Conservation (phyloP, 2,888 invertebrate genomes). For the Liopterus haemorrhoidalis region DNA sequence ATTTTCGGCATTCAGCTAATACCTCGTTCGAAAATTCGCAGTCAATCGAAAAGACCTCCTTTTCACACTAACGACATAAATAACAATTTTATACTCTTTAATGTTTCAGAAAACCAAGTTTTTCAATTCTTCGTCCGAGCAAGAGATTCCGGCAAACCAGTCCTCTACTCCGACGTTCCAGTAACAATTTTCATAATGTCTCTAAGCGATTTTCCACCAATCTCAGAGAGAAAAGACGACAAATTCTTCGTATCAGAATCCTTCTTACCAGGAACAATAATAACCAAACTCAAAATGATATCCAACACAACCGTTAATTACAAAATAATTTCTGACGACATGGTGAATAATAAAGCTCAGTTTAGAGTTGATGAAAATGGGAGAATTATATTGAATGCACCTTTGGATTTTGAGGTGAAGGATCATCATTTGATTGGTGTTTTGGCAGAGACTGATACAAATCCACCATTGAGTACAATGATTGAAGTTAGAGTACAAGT, state of each 20-base stretch:
- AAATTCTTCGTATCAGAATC: constrained; percentile 77
- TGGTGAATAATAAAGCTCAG: constrained; percentile 54
- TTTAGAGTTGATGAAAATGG: constrained; percentile 69
- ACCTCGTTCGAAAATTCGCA: too few species aligned
- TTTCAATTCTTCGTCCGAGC: constrained; percentile 88
- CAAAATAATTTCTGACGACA: constrained; percentile 56
- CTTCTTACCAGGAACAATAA: constrained; percentile 59
- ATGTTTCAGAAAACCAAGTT: constrained; percentile 60
- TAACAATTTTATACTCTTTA: constrained; percentile 10
- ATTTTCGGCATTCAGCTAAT: too few species aligned
- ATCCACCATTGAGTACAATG: constrained; percentile 64
- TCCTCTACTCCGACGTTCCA: constrained; percentile 75
- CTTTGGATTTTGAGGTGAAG: constrained; percentile 68
- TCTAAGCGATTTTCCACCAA: constrained; percentile 62
- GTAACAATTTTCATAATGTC: constrained; percentile 74
- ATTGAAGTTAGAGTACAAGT: constrained; percentile 72
- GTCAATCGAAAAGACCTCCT: too few species aligned
- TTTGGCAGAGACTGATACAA: constrained; percentile 63
- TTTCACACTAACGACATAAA: too few species aligned
- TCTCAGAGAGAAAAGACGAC: constrained; percentile 65
- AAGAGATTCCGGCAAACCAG: constrained; percentile 68
- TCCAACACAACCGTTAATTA: constrained; percentile 57
- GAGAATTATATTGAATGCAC: constrained; percentile 64
- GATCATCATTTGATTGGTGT: constrained; percentile 66
- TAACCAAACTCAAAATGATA: constrained; percentile 60